Percentiles rank a stretch among this genome's conserved stretches.
These are phyloP conservation scores for Xenentodon cancila DNA, from an alignment of 2,797 vertebrate species.

Conservation along the genomic window DNA sequence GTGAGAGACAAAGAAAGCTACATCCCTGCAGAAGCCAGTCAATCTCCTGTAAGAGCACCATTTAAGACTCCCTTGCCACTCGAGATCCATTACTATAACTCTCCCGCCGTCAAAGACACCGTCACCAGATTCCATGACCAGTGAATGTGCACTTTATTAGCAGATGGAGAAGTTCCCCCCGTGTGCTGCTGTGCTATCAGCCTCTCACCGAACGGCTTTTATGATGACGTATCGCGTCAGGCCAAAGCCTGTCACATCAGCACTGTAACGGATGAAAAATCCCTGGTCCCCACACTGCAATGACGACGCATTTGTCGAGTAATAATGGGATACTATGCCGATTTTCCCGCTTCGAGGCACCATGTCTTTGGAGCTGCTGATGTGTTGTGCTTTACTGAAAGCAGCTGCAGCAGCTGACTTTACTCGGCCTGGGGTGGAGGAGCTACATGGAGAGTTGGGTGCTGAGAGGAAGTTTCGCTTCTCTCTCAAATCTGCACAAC, in stretches of 20 bases:
- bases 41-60: slow-evolving; percentile 60
- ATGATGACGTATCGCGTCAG: slow-evolving; percentile 57
- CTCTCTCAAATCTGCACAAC: slow-evolving; percentile 26
- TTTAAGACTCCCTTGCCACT: slow-evolving; percentile 68
- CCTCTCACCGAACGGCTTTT: slow-evolving; percentile 58
- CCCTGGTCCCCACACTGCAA: slow-evolving; percentile 10
- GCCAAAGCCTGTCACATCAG: slow-evolving; percentile 52
- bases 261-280: slow-evolving; percentile 51
- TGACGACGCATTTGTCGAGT: slow-evolving; percentile 16
- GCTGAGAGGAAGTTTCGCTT: slow-evolving; percentile 39
- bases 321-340: slow-evolving; percentile 23
- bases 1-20: slow-evolving; percentile 39
- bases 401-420: slow-evolving; percentile 12
- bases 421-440: background rate
- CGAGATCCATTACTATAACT: slow-evolving; percentile 75
- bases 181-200: slow-evolving; percentile 57
- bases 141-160: slow-evolving; percentile 72
- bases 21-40: slow-evolving; percentile 62
- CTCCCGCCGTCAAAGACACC: slow-evolving; percentile 39
- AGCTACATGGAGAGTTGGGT: background rate
- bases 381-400: slow-evolving; percentile 13
- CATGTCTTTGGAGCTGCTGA: slow-evolving; percentile 11
- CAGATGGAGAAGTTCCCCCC: slow-evolving; percentile 62
- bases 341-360: slow-evolving; percentile 7
- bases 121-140: slow-evolving; percentile 52